Percentiles rank a stretch among this genome's conserved stretches.
Evolutionary conservation across 2,113 vertebrate genomes (phyloP).

Genomic region (Morone chrysops): DNA sequence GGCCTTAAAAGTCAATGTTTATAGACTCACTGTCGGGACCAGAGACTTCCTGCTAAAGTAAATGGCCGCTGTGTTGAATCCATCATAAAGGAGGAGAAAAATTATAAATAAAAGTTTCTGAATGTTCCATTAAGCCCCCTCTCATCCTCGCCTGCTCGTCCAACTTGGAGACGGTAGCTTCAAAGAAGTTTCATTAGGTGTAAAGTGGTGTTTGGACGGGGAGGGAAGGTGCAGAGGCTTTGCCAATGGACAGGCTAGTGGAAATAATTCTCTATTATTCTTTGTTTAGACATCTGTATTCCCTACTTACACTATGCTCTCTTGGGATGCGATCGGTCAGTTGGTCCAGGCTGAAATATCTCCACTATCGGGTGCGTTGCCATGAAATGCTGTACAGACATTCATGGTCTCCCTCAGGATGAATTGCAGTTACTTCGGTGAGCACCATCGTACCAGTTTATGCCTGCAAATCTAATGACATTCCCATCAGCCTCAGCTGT

Average conservation of each 20-base stretch:
- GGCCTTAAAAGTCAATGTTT: conserved; percentile 79
- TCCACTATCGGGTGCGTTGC: not conserved
- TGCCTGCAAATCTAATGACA: not conserved
- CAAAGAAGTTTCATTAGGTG: not conserved
- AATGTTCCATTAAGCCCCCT: conserved; percentile 55
- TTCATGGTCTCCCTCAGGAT: not conserved
- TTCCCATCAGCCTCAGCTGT: not conserved
- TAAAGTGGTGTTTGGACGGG: conserved; percentile 6
- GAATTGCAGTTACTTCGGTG: not conserved
- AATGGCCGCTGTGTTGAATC: conserved; percentile 60
- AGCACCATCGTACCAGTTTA: not conserved
- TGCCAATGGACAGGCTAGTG: not conserved
- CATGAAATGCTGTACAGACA: not conserved
- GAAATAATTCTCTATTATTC: not conserved
- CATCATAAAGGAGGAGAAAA: conserved; percentile 65
- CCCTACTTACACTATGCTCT: not conserved
- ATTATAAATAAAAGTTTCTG: conserved; percentile 63
- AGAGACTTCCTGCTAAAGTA: conserved; percentile 66
- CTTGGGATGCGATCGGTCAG: not conserved
- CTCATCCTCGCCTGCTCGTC: not conserved
- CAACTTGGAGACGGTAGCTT: not conserved
- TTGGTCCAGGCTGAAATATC: not conserved
- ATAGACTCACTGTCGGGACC: conserved; percentile 61
- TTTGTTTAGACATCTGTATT: not conserved
- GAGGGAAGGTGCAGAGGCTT: not conserved